Evolutionary conservation across 1,140 invertebrate genomes (phyloP).

Genomic region (Diachasmimorpha longicaudata): DNA sequence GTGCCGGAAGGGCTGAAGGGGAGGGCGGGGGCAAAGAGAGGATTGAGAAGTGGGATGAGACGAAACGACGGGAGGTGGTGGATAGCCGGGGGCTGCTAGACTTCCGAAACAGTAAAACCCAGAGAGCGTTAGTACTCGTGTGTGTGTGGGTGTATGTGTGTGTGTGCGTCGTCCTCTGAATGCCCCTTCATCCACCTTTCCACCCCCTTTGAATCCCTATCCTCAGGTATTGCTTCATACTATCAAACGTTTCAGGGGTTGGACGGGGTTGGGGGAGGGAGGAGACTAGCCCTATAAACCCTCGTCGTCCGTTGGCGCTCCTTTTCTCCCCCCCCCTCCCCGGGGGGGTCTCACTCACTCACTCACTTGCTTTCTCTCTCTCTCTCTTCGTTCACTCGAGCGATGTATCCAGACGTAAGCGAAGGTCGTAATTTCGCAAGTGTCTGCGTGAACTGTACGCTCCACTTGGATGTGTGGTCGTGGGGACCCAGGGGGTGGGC

Average conservation of each 20-base stretch:
- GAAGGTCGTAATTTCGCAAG: constrained; percentile 52
- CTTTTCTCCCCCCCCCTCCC: background rate
- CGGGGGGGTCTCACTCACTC: too few relatives aligned
- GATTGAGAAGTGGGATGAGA: constrained; percentile 1
- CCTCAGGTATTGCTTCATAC: background rate
- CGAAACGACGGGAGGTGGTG: constrained; percentile 21
- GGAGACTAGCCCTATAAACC: constrained; percentile 43
- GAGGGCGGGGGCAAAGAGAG: background rate
- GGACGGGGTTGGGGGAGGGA: background rate
- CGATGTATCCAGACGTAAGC: constrained; percentile 51
- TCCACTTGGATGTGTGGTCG: background rate
- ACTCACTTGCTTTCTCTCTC: too few relatives aligned
- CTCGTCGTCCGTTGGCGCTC: constrained; percentile 40
- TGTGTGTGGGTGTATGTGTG: constrained; percentile 36
- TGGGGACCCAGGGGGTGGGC: background rate
- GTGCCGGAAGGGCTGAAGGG: constrained; percentile 25
- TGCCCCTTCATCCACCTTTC: background rate
- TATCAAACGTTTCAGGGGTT: background rate
- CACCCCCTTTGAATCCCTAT: background rate
- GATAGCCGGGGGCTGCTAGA: constrained; percentile 51
- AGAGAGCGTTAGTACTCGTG: background rate
- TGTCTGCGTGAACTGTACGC: constrained; percentile 42
- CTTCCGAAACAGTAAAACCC: constrained; percentile 57
- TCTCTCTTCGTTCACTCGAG: constrained; percentile 35
- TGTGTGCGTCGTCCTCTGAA: constrained; percentile 41